Conservation (phyloP, 92 coral and sea anemone genomes). For the Montipora capitata region DNA sequence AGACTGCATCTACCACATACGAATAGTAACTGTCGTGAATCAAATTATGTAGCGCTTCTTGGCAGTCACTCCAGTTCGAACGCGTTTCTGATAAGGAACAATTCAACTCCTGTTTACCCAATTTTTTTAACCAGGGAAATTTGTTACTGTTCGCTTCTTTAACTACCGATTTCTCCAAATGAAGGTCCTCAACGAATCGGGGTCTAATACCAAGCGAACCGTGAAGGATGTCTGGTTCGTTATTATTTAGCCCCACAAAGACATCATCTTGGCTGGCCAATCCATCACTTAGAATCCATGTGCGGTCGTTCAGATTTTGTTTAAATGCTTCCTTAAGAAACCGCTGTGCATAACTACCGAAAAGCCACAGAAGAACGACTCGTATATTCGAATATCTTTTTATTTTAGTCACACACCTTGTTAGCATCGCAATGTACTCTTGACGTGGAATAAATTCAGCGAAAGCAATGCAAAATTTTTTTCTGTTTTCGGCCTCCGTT, state of each 20-base stretch:
- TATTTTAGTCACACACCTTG: slow-evolving; percentile 72
- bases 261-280: slow-evolving; percentile 80
- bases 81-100: slow-evolving; percentile 22
- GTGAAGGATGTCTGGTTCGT: slow-evolving; percentile 61
- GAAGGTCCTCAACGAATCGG: slow-evolving; percentile 37
- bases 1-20: slow-evolving; percentile 84
- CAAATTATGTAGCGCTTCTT: slow-evolving; percentile 26
- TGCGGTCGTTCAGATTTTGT: slow-evolving; percentile 77
- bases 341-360: slow-evolving; percentile 76
- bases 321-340: slow-evolving; percentile 80
- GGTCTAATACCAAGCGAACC: slow-evolving; percentile 83
- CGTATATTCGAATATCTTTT: slow-evolving; percentile 75
- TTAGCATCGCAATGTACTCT: slow-evolving; percentile 76
- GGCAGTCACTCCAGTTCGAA: slow-evolving; percentile 22
- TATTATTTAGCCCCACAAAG: slow-evolving; percentile 40
- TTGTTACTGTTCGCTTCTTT: not conserved
- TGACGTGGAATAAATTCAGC: slow-evolving; percentile 84
- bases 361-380: slow-evolving; percentile 85
- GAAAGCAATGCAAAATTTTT: slow-evolving; percentile 81
- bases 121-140: slow-evolving; percentile 84
- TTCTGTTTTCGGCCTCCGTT: slow-evolving; percentile 78
- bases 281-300: slow-evolving; percentile 87
- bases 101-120: slow-evolving; percentile 60
- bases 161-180: slow-evolving; percentile 50
- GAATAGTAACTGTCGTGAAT: slow-evolving; percentile 78